Evolutionary conservation across 2,797 vertebrate genomes (phyloP), one percentile per base, ranked within the genome.

Genomic region (Tachyglossus aculeatus): DNA sequence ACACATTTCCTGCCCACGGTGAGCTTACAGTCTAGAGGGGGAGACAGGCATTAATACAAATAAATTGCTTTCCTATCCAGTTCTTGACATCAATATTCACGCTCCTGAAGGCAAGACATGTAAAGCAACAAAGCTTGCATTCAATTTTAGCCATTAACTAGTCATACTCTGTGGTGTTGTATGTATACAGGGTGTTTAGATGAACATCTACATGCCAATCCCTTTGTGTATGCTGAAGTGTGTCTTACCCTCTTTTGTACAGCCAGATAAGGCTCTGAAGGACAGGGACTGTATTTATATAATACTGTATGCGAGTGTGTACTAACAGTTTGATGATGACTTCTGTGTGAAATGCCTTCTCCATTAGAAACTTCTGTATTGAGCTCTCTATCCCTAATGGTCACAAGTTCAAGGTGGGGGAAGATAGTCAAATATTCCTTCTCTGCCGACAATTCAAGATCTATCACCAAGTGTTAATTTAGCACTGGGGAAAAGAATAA

Each of bases 261-360:
- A 78, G 77, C 68, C 78, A 87, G 82, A 82, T 86, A 80, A 77
- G 74, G 84, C 80, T 83, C 78, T 83, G 81, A 83, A 87, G 85
- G 69, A 74, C 85, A 83, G 78, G 85, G 81, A 81, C 37, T 83
- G 82, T 81, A 76, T 87, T 78, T 87, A 78, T 78, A 66, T 87
- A 83, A 76, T 80, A 62, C 83, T 80, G 56, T 87, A 78, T 78
- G 80, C 80, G 81, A 68, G 78, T 82, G 83, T 72, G 71, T 66
- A 64, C 80, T 76, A 58, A 33, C 73, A 48, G 16, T 7, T 18
- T 78, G 59, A 58, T 72, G 61, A 78, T 74, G 62, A 55, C 44
- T 76, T 83, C 80, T 71, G 25, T 64, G 78, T 81, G 63, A 64
- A 76, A 73, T 27, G 25, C 12, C 32, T 63, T 72, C 39, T 39